These are phyloP conservation scores for Trichomycterus rosablanca DNA, from an alignment of 2,113 vertebrate genomes.

Conservation along the genomic window DNA sequence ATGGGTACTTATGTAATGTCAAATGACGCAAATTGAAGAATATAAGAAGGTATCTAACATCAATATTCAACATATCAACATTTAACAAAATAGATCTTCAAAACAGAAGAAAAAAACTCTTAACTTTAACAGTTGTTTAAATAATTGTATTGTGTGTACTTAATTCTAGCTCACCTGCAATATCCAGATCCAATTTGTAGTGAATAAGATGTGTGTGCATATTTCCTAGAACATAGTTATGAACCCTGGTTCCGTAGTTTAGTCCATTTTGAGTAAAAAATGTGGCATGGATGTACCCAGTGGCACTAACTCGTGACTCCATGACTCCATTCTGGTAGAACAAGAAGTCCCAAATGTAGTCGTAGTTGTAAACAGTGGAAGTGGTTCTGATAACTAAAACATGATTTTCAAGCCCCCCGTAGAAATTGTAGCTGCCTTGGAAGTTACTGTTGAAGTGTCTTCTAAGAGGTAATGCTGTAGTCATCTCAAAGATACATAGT, in stretches of 20 bases:
- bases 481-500: conserved; percentile 87
- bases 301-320: conserved; percentile 83
- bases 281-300: conserved; percentile 81
- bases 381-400: conserved; percentile 81
- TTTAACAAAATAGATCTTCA: too few species aligned
- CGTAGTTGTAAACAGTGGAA: conserved; percentile 90
- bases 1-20: too few species aligned
- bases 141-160: too few species aligned
- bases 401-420: conserved; percentile 73
- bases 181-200: conserved; percentile 88
- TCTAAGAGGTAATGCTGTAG: conserved; percentile 73
- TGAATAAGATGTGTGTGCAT: conserved; percentile 85
- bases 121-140: neutral
- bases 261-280: conserved; percentile 80
- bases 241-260: conserved; percentile 75
- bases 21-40: too few species aligned
- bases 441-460: conserved; percentile 81
- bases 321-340: conserved; percentile 86
- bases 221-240: conserved; percentile 82
- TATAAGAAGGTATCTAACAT: too few species aligned
- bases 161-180: conserved; percentile 70
- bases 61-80: too few species aligned
- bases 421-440: conserved; percentile 78
- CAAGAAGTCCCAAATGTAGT: conserved; percentile 91
- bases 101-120: too few species aligned